A percentile compares a stretch with the other conserved stretches of the same genome.
phyloP scores from a whole-genome alignment of 2,888 invertebrate species.

The Pristionchus entomophagus region DNA sequence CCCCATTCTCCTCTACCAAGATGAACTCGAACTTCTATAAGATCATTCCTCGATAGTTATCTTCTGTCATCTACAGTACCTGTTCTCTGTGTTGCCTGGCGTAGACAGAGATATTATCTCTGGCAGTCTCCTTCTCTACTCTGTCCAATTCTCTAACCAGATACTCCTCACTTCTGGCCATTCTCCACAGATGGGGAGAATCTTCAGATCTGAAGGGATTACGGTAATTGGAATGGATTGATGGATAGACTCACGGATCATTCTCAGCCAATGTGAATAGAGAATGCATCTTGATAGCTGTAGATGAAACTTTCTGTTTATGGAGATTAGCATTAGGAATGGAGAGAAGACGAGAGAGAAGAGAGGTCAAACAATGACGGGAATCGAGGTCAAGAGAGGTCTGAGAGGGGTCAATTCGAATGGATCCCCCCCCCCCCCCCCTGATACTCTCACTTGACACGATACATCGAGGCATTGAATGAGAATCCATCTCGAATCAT shows the following conservation, averaged over 20 bases:
- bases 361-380: constrained; percentile 18
- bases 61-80: neutral
- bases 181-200: neutral
- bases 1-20: constrained; percentile 52
- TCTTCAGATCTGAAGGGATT: neutral
- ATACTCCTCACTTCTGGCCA: neutral
- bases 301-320: constrained; percentile 41
- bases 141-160: constrained; percentile 2
- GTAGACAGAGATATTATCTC: constrained; percentile 1
- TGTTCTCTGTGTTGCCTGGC: constrained; percentile 44
- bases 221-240: neutral
- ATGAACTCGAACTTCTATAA: constrained; percentile 57
- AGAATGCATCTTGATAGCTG: constrained; percentile 33
- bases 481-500: constrained; percentile 22
- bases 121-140: constrained; percentile 40
- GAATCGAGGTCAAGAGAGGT: constrained; percentile 44
- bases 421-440: no score
- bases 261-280: constrained; percentile 40
- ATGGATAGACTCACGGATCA: neutral
- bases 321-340: constrained; percentile 42
- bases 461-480: constrained; percentile 39
- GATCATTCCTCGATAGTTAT: neutral
- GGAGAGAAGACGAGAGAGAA: constrained; percentile 43
- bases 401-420: neutral
- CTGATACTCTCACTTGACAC: neutral